Evolutionary conservation across 1,140 invertebrate species (phyloP), one percentile per base, ranked within the genome.

Genomic region (Saccostrea echinata): DNA sequence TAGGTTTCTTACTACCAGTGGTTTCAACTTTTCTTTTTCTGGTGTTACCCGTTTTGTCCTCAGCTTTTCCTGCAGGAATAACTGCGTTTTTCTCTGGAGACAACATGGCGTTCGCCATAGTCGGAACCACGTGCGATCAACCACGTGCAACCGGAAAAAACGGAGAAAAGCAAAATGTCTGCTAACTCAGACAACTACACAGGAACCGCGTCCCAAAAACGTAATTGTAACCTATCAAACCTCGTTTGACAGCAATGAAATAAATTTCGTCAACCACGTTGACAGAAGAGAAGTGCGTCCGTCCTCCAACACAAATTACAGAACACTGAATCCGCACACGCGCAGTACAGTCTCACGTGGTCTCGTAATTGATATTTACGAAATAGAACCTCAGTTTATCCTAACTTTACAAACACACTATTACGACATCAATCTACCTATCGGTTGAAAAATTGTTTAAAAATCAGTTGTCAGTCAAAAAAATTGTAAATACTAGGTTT

Each of bases 291-390:
- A 30, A 11, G 13, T 12, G 24, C n/a, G 3, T 55, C 3, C 12
- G 11, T 55, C n/a, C 9, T 71, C 1, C 64, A 12, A 13, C n/a
- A 27, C 64, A 9, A 71, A 27, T 30, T n/a, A 9, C n/a, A 71
- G 27, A 1, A 71, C n/a, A 71, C 64, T 27, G n/a, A 24, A 27
- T 71, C 27, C 64, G 64, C 64, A 71, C 64, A 71, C 6, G 64
- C 24, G 64, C 64, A 71, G 64, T 27, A 71, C 64, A 71, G 24
- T 71, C 64, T 71, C 64, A 71, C 27, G n/a, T 71, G 64, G 64
- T 71, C 64, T 71, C 64, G 61, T 64, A 27, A 68, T 68, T 27
- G 24, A 68, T 27, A 68, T 68, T 68, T 68, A 68, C 24, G 64
- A 71, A 71, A 30, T 71, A 71, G 27, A 71, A 71, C 11, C 6